Base-by-base conservation (phyloP, 2,888 invertebrate genomes). In the Drosophila helvetica region DNA sequence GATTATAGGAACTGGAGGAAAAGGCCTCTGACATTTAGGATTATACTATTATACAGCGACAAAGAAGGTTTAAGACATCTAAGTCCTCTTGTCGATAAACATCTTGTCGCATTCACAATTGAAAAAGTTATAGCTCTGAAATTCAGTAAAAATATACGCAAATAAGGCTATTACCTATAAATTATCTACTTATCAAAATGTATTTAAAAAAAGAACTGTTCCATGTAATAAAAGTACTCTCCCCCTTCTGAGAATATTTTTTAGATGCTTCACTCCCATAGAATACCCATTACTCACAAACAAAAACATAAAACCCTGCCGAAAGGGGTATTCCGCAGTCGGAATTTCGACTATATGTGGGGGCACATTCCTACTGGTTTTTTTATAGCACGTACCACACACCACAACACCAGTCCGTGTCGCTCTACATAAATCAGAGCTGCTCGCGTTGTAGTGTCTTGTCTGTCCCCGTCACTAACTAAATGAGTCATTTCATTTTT, bases 401-500 rank as follows among this genome's bases (percentile, higher is more conserved):
- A 38, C 33, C 12, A 12, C 38, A n/a, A 50, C 25, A 58, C 25
- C 70, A 56, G 59, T 53, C 62, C n/a, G 48, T 48, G 43, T 12
- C 53, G 38, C 58, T 54, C 48, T 57, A 43, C 67, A 74, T 82
- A 79, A 79, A 79, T 79, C 79, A 80, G 65, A 77, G 77, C 54
- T 56, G 17, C 50, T 71, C 58, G 57, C 82, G 69, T 62, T 77
- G 82, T 77, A 38, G 38, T 38, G 38, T 38, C 38, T 38, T 38
- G 12, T 12, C 82, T 58, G 77, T 33, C 25, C 18, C 27, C 22
- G 43, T 55, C 43, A n/a, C 22, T 33, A 67, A 56, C 77, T 79
- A 79, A 82, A 77, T 80, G 80, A 80, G 72, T 80, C 79, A 79
- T 80, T 82, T 61, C 56, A 65, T 27, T 51, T 55, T 55, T 2